phyloP scores from a whole-genome alignment of 2,888 invertebrate genomes.

The Heteropelma amictum region DNA sequence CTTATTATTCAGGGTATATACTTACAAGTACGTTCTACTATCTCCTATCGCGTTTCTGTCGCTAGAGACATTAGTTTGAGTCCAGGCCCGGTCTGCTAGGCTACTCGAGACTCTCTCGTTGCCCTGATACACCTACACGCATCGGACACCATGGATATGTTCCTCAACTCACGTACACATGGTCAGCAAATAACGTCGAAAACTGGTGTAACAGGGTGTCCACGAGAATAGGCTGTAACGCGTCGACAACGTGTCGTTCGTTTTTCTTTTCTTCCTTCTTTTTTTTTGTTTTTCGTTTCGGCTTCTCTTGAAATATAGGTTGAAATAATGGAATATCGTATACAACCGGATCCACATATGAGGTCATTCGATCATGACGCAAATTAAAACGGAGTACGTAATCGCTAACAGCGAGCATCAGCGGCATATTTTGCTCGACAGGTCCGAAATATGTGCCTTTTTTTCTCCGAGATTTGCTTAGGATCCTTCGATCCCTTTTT shows the following conservation, averaged over 20 bases:
- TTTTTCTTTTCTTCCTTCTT: constrained; percentile 9
- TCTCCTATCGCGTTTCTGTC: constrained; percentile 53
- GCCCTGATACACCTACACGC: constrained; percentile 65
- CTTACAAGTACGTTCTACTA: constrained; percentile 30
- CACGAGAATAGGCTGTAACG: constrained; percentile 50
- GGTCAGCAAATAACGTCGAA: constrained; percentile 41
- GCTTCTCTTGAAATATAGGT: constrained; percentile 27
- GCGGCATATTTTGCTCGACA: not conserved
- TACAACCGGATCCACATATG: constrained; percentile 45
- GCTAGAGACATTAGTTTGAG: constrained; percentile 49
- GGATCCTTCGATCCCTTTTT: not conserved
- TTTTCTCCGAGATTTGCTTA: not conserved
- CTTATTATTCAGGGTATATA: constrained; percentile 34
- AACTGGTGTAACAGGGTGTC: constrained; percentile 55
- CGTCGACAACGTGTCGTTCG: constrained; percentile 42
- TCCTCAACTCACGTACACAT: constrained; percentile 10
- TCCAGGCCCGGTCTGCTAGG: constrained; percentile 37
- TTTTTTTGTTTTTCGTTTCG: not conserved
- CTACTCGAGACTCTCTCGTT: constrained; percentile 48
- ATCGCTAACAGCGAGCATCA: not conserved
- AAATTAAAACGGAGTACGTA: constrained; percentile 20
- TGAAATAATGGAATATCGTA: constrained; percentile 46
- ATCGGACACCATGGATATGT: constrained; percentile 36
- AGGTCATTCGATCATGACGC: constrained; percentile 32
- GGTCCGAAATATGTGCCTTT: too few species aligned